Evolutionary conservation across 1,140 invertebrate species (phyloP), one percentile per base, ranked within the genome.

Genomic region (Melipona quadrifasciata): DNA sequence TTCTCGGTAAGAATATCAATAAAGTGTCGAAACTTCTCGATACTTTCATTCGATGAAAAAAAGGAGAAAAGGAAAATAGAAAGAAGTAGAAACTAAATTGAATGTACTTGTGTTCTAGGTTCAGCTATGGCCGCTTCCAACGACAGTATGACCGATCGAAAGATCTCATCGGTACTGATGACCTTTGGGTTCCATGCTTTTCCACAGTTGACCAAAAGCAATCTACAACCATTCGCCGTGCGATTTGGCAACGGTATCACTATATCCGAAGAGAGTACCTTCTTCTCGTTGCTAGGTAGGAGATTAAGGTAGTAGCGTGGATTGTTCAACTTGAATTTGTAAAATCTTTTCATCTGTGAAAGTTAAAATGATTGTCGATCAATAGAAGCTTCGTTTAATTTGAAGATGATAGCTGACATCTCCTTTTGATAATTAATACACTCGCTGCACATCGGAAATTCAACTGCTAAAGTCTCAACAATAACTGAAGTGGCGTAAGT

Each of bases 161-260:
- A 96, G 34, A 97, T 93, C 78, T 97, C 95, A 19, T 95, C 92
- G 21, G 97, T 64, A 0, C 91, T 91, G 3, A 96, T 92, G 88
- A 95, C 89, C 71, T 96, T 97, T 0, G 96, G 95, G 84, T 97
- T 96, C 97, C 97, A 97, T 90, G 95, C 96, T 82, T 94, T 94
- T 85, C 96, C 96, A 72, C 91, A 92, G 86, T 96, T 95, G 0
- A 96, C 55, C 3, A 96, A 86, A 64, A 97, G 85, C 5, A 97
- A 89, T 89, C 96, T 94, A 31, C 94, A 91, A 27, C 96, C 96
- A 19, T 95, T 91, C 67, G 94, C 90, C 73, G 93, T 95, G 80
- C 96, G 94, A 27, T 92, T 90, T 19, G 96, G 96, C 55, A 96
- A 86, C 21, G 96, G 95, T 16, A 94, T 94, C 17, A 96, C 85